Evolutionary conservation across 2,113 vertebrate species (phyloP), one percentile per base, ranked within the genome.

Genomic region (Myiagra hebetior): DNA sequence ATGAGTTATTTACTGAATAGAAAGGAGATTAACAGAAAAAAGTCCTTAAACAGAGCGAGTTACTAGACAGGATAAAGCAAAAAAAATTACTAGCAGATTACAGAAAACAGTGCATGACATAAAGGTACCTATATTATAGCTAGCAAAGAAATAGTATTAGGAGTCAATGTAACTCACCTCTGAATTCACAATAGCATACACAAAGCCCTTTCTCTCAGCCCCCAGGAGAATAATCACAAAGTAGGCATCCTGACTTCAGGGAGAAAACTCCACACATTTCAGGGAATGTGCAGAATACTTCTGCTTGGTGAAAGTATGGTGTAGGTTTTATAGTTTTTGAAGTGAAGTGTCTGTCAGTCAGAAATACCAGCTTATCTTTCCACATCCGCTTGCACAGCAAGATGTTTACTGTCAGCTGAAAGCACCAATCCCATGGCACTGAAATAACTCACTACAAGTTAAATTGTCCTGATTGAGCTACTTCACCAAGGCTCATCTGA

Each of bases 151-250:
- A 23, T 19, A 33, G 9, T 3, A 15, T 64, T n/a, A 64, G n/a
- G 35, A 47, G n/a, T 47, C n/a, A 37, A 4, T 28, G 59, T n/a
- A 14, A 73, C 1, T 53, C 9, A 33, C 17, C n/a, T 24, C 50
- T 1, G 0, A 39, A 47, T 13, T 33, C 3, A n/a, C 0, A 0
- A 47, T 8, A 30, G 26, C 15, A 31, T 41, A 30, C 7, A 46
- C 3, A 2, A 23, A 39, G n/a, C 14, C 18, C 9, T 64, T 74
- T 28, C 59, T 55, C 28, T 64, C 18, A 33, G n/a, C 2, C 11
- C 6, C 9, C 22, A 28, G 12, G 23, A 28, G 14, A 64, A 33
- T 15, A 47, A 64, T 18, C 11, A 47, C 1, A 1, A 47, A 64
- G 7, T 23, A 56, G 5, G n/a, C 7, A 6, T 41, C 59, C 50